These are phyloP conservation scores for Lucinisca nassula DNA, from an alignment of 2,888 invertebrate species.

Conservation along the genomic window DNA sequence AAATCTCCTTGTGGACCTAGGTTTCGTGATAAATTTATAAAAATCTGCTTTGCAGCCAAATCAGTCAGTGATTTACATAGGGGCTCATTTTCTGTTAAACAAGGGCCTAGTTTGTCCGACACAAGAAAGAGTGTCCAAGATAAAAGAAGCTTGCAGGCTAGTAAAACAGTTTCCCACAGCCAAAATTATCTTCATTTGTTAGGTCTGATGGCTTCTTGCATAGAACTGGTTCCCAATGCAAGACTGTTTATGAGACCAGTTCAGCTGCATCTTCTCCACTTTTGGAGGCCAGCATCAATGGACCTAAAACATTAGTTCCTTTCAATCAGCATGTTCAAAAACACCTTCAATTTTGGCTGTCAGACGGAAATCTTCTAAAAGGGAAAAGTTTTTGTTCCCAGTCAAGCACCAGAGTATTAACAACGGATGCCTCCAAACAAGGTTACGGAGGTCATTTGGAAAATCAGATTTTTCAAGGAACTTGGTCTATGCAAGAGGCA, in stretches of 20 bases:
- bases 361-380: constrained; percentile 9
- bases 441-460: constrained; percentile 41
- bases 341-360: constrained; percentile 16
- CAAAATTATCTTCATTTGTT: constrained; percentile 26
- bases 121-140: neutral
- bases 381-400: constrained; percentile 14
- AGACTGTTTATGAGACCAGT: constrained; percentile 36
- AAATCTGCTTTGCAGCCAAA: neutral
- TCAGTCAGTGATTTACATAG: constrained; percentile 29
- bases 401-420: neutral
- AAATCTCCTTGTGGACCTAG: constrained; percentile 36
- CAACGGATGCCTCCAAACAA: constrained; percentile 49
- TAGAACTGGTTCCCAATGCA: constrained; percentile 43
- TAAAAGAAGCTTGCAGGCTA: neutral
- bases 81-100: constrained; percentile 6
- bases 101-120: constrained; percentile 23
- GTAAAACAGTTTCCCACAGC: neutral
- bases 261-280: constrained; percentile 13
- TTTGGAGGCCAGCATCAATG: constrained; percentile 25
- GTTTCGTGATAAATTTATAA: constrained; percentile 52
- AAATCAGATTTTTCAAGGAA: constrained; percentile 14
- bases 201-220: constrained; percentile 37
- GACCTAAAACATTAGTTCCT: constrained; percentile 8
- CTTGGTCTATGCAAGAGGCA: constrained; percentile 18
- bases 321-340: constrained; percentile 17